Evolutionary conservation across 2,797 vertebrate genomes (phyloP), one percentile per base, ranked within the genome.

Genomic region (Saxicola maurus): DNA sequence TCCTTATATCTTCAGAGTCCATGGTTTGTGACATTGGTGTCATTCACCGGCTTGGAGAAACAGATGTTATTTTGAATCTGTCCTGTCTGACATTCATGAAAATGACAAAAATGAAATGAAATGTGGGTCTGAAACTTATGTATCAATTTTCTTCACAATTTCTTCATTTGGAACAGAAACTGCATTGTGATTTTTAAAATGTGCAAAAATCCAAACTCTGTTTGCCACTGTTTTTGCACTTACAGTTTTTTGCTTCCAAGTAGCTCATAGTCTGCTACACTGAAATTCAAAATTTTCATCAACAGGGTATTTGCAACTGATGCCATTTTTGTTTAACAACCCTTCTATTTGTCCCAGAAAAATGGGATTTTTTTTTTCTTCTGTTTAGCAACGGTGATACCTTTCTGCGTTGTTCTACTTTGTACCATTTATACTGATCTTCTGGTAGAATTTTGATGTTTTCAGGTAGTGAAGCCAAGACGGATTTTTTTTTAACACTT

Each of bases 341-440:
- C 12, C 7, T 73, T 73, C 16, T 16, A 21, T 37, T 49, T 55
- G 1, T 33, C 40, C 89, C 24, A 74, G 52, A 69, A 69, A 65
- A 60, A 1, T 2, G 5, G 9, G 2, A 3, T 11, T 24, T 2
- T 2, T 3, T 5, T 5, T n/a, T 60, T 55, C 67, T 49, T 40
- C 6, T 61, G 2, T 37, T 65, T 20, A 69, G 6, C 16, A n/a
- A 33, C 10, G 5, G 4, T 24, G 65, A 45, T 35, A 43, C 4
- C 4, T 59, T 49, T 78, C 17, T 68, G 3, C 37, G 11, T 31
- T 76, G 11, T 48, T 78, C 25, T 68, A 0, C 10, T 59, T 43
- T 23, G 10, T 16, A 20, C 11, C 8, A 4, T 24, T 43, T 48
- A 8, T 56, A 48, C 19, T 24, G 46, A 86, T 2, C 4, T 86